A percentile compares a stretch with the other conserved stretches of the same genome.
phyloP scores from a whole-genome alignment of 1,140 invertebrate genomes.

The Drosophila ananassae region DNA sequence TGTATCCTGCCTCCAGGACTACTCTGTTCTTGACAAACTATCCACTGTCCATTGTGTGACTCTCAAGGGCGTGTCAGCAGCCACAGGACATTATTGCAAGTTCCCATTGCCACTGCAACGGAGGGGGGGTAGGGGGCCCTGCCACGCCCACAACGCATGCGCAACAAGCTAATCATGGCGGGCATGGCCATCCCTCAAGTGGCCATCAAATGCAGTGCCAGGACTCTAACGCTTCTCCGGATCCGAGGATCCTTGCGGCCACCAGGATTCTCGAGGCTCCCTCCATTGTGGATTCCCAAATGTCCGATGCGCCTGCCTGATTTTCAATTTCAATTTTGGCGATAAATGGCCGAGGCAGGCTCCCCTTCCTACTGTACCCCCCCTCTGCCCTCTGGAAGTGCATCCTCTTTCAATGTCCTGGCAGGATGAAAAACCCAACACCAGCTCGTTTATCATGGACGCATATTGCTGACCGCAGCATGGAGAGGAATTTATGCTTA shows the following conservation, averaged over 20 bases:
- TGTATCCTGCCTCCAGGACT: neutral
- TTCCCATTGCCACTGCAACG: neutral
- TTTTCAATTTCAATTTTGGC: conserved; percentile 71
- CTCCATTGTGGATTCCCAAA: neutral
- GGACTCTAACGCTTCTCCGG: neutral
- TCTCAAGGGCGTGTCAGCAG: conserved; percentile 43
- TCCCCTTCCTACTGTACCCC: neutral
- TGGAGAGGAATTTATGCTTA: conserved; percentile 57
- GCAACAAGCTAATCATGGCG: conserved; percentile 58
- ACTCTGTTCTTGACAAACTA: neutral
- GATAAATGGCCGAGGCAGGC: conserved; percentile 47
- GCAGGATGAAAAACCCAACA: conserved; percentile 19
- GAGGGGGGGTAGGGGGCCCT: neutral
- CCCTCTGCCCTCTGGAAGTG: neutral
- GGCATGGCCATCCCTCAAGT: conserved; percentile 26
- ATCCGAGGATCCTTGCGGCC: neutral
- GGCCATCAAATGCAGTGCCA: conserved; percentile 54
- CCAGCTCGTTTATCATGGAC: conserved; percentile 61
- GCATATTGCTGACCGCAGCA: conserved; percentile 69
- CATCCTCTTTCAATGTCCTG: conserved; percentile 2
- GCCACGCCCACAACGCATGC: conserved; percentile 67
- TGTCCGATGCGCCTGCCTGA: conserved; percentile 50
- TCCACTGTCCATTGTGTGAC: conserved; percentile 5
- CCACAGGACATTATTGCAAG: conserved; percentile 30
- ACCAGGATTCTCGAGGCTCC: neutral